Conservation (phyloP, 1,140 invertebrate genomes). For the Lineus longissimus region DNA sequence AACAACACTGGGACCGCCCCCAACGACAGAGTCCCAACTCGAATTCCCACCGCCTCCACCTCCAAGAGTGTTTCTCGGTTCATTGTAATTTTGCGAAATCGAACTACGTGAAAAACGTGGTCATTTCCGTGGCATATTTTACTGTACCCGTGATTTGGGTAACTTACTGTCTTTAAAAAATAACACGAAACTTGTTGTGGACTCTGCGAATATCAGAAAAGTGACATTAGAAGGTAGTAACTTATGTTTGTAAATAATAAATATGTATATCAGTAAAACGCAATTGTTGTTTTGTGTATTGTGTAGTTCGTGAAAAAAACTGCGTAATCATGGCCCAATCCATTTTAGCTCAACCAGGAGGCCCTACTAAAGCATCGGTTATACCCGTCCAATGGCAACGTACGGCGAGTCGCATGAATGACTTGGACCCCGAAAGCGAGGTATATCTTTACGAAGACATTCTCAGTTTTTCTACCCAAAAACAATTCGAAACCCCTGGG, state of each 20-base stretch:
- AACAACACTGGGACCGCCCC: background rate
- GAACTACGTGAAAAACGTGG: background rate
- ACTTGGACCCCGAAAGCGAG: background rate
- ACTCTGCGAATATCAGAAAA: background rate
- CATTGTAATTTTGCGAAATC: background rate
- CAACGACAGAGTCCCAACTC: background rate
- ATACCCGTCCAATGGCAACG: background rate
- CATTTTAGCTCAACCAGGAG: background rate
- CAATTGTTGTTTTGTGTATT: background rate
- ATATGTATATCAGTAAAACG: background rate
- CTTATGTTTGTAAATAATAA: background rate
- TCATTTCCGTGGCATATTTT: background rate
- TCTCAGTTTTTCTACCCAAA: background rate
- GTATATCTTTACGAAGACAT: constrained; percentile 5
- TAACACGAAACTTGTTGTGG: constrained; percentile 2
- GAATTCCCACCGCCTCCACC: too few relatives aligned
- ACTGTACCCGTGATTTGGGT: constrained; percentile 3
- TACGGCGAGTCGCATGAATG: background rate
- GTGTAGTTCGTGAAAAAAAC: background rate
- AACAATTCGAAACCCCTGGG: background rate
- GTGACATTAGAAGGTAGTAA: constrained; percentile 1
- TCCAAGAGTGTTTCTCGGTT: background rate
- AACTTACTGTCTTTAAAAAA: background rate
- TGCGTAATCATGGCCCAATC: background rate
- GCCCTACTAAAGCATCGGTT: background rate